These are phyloP conservation scores for Hystrix brachyura DNA, from an alignment of 2,113 vertebrate genomes.

Conservation along the genomic window DNA sequence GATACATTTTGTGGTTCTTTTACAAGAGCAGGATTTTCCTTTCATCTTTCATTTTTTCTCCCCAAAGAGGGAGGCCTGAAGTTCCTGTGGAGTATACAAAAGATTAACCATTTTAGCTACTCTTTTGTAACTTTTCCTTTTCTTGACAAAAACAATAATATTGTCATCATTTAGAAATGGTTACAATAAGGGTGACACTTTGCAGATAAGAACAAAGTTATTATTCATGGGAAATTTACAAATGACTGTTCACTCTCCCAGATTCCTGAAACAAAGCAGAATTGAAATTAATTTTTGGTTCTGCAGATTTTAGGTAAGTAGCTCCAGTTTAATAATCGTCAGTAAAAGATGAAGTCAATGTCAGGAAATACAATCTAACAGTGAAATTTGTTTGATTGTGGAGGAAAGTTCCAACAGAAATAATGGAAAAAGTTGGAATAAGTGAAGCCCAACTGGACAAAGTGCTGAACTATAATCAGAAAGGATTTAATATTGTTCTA, in stretches of 20 bases:
- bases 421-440: constrained; percentile 56
- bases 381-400: constrained; percentile 55
- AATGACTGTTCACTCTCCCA: constrained; percentile 36
- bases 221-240: constrained; percentile 67
- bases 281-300: constrained; percentile 58
- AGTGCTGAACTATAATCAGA: neutral
- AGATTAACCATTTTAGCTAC: neutral
- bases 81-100: neutral
- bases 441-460: neutral
- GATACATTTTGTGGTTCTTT: neutral
- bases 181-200: constrained; percentile 38
- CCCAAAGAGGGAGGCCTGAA: neutral
- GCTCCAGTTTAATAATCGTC: constrained; percentile 29
- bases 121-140: constrained; percentile 31
- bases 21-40: neutral
- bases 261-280: constrained; percentile 64
- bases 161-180: constrained; percentile 28
- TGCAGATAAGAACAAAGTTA: constrained; percentile 36
- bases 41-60: neutral
- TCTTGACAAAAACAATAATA: constrained; percentile 38
- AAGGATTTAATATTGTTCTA: neutral
- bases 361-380: constrained; percentile 62
- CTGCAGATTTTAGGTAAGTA: constrained; percentile 47
- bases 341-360: constrained; percentile 70
- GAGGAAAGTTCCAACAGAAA: constrained; percentile 72